These are phyloP conservation scores for Clarias fuscus DNA, from an alignment of 2,797 vertebrate genomes.

Conservation along the genomic window DNA sequence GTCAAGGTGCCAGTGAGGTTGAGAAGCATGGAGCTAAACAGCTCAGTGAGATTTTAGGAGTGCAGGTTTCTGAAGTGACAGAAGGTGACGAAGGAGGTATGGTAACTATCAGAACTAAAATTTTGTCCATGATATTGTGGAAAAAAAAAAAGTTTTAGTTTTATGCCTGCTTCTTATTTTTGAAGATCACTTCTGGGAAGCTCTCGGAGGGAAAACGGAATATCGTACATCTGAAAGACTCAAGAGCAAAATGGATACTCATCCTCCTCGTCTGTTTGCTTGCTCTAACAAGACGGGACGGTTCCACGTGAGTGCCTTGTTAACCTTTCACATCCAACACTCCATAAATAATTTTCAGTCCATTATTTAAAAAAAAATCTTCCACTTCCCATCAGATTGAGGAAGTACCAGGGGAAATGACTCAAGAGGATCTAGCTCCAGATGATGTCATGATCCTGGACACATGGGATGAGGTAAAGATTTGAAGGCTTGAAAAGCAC, in stretches of 20 bases:
- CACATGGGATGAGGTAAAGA: slow-evolving; percentile 67
- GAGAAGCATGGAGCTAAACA: slow-evolving; percentile 67
- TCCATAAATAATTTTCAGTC: not conserved
- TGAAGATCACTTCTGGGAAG: slow-evolving; percentile 67
- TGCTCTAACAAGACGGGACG: slow-evolving; percentile 72
- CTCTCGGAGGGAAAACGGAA: slow-evolving; percentile 60
- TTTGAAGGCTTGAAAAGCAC: not conserved
- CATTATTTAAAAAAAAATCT: not conserved
- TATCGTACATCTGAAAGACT: slow-evolving; percentile 59
- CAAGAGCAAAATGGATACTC: slow-evolving; percentile 69
- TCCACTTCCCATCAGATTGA: slow-evolving; percentile 74
- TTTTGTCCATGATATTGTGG: not conserved
- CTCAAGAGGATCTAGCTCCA: slow-evolving; percentile 66
- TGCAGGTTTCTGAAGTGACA: slow-evolving; percentile 67
- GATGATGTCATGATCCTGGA: slow-evolving; percentile 76
- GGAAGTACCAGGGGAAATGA: slow-evolving; percentile 72
- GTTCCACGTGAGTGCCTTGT: slow-evolving; percentile 60
- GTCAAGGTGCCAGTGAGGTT: slow-evolving; percentile 55
- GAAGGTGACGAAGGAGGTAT: slow-evolving; percentile 87
- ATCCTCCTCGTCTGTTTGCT: slow-evolving; percentile 69
- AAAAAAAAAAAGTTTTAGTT: not conserved
- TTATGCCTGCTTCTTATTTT: not conserved
- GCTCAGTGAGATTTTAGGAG: slow-evolving; percentile 73
- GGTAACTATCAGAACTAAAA: slow-evolving; percentile 10
- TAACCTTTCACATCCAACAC: not conserved